Base-by-base conservation (phyloP, 2,797 vertebrate genomes). In the Urocyon cinereoargenteus region DNA sequence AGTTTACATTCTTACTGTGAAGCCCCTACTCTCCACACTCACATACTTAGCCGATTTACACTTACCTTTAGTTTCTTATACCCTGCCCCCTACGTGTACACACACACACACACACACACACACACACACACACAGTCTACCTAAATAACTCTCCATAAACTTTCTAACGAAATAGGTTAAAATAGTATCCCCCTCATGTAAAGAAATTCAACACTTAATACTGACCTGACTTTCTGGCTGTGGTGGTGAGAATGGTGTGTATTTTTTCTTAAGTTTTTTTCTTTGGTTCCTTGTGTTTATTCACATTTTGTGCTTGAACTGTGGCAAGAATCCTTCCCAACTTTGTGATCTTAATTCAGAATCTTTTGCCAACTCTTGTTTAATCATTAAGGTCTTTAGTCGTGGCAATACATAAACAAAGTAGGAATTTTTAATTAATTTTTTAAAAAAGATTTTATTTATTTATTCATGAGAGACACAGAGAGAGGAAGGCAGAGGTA, bases 281-380 rank as follows among this genome's bases (percentile, higher is more conserved):
- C 98, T 99, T 99, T 8, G 99, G 99, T 94, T 99, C 99, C 96
- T 99, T 99, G 66, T 99, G 99, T 98, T 99, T 99, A 97, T 99
- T 98, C 96, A 99, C 98, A 98, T 99, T 99, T 99, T 99, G 98
- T 99, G 99, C 88, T 99, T 99, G 98, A 99, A 99, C 86, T 99
- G 99, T 4, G 99, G 99, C 97, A 99, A 99, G 98, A 99, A 99
- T 68, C 99, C 99, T 86, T 99, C 99, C 99, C 99, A 99, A 96
- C 98, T 99, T 98, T 99, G 99, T 62, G 91, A 70, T 87, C 99
- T 98, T 94, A 99, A 98, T 53, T 99, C 99, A 0, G 99, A 98
- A 98, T 99, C 99, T 98, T 99, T 99, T 94, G 99, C 98, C 85
- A 99, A 98, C 98, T 99, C 99, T 45, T 99, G 99, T 98, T 99